Evolutionary conservation across 2,113 vertebrate species (phyloP).

Genomic region (Numida meleagris): DNA sequence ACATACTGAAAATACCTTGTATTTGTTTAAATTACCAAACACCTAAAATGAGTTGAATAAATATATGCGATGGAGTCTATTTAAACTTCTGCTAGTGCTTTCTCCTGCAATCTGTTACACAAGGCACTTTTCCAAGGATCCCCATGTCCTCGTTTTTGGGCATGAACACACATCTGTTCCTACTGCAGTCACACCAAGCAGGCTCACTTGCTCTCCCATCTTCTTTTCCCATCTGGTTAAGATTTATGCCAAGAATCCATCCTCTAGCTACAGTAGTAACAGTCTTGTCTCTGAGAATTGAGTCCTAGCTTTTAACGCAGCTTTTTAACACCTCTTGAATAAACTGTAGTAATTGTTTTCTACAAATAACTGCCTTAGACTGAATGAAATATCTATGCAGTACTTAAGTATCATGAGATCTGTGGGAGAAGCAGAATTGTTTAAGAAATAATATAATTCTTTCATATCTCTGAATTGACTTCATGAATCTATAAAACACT

Average conservation of each 20-base stretch:
- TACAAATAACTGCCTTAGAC: neutral
- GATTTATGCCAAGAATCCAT: constrained; percentile 1
- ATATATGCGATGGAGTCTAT: neutral
- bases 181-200: neutral
- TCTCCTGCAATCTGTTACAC: neutral
- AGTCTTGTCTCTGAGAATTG: neutral
- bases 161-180: neutral
- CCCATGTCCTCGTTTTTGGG: neutral
- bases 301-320: neutral
- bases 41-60: neutral
- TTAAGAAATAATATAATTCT: neutral
- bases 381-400: neutral
- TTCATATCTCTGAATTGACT: too few species aligned
- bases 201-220: neutral
- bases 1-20: neutral
- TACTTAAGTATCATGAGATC: neutral
- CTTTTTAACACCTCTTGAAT: neutral
- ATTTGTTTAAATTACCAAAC: neutral
- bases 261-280: neutral
- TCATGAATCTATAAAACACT: neutral
- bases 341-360: neutral
- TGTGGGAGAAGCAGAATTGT: too few species aligned
- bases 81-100: neutral
- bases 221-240: constrained; percentile 20
- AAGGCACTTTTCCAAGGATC: neutral